These are phyloP conservation scores for Clarias fuscus DNA, from an alignment of 2,797 vertebrate species.

Conservation along the genomic window DNA sequence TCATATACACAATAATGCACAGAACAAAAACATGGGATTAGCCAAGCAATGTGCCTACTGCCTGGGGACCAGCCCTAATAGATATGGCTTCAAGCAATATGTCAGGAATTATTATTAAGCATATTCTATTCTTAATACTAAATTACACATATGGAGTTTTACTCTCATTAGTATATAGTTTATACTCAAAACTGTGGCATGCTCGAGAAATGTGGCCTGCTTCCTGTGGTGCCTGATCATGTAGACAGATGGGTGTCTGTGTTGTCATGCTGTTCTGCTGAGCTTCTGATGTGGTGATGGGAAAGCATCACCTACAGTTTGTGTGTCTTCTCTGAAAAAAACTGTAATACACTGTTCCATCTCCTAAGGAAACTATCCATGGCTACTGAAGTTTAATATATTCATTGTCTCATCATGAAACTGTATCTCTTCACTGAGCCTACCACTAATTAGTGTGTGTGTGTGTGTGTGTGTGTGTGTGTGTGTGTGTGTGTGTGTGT, in stretches of 20 bases:
- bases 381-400: conserved; percentile 33
- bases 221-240: conserved; percentile 21
- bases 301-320: conserved; percentile 40
- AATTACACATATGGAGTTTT: neutral
- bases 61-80: conserved; percentile 43
- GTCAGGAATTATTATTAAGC: conserved; percentile 26
- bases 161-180: neutral
- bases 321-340: conserved; percentile 55
- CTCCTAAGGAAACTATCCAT: conserved; percentile 55
- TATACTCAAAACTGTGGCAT: neutral
- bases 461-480: neutral
- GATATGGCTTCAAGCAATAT: conserved; percentile 39
- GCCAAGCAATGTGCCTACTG: conserved; percentile 44
- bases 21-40: conserved; percentile 38
- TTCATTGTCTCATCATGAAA: conserved; percentile 41
- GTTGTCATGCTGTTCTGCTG: conserved; percentile 51
- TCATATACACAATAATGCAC: conserved; percentile 48
- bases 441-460: neutral
- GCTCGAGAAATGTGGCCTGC: conserved; percentile 27
- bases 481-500: no score
- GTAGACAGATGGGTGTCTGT: conserved; percentile 42
- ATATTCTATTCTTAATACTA: neutral
- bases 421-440: conserved; percentile 26
- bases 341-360: conserved; percentile 57
- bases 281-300: conserved; percentile 50